Conservation (phyloP, 2,888 invertebrate species). For the Lepidocyrtinus sp. region DNA sequence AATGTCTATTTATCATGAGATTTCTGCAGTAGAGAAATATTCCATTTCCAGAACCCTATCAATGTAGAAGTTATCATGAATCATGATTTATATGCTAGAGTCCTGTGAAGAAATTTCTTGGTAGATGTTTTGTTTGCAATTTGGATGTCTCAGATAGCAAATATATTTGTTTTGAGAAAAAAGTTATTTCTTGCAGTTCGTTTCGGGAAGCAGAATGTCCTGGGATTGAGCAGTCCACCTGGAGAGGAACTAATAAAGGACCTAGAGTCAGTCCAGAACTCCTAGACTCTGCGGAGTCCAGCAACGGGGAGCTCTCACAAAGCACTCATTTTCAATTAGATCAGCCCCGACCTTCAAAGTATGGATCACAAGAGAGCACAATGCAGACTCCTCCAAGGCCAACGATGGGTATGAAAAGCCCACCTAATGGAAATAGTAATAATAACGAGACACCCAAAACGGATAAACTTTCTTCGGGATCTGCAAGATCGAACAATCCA, state of each 20-base stretch:
- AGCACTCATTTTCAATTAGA: constrained; percentile 62
- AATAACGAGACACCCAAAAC: constrained; percentile 58
- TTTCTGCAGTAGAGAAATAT: constrained; percentile 16
- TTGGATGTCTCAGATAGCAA: no score
- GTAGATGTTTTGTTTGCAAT: no score
- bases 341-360: constrained; percentile 57
- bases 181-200: constrained; percentile 39
- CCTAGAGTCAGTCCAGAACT: constrained; percentile 50
- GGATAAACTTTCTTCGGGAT: constrained; percentile 53
- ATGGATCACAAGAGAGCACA: constrained; percentile 51
- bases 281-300: constrained; percentile 47
- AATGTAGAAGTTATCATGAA: background rate
- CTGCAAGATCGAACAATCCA: constrained; percentile 46
- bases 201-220: constrained; percentile 63
- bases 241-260: constrained; percentile 60
- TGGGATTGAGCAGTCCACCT: constrained; percentile 58
- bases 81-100: no score
- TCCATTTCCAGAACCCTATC: no score
- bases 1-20: constrained; percentile 44
- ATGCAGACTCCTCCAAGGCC: constrained; percentile 56
- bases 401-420: constrained; percentile 21
- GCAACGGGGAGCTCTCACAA: constrained; percentile 50
- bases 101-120: no score
- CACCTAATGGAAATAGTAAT: background rate
- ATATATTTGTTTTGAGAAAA: no score